phyloP scores from a whole-genome alignment of 2,797 vertebrate genomes.

The Lutra lutra region DNA sequence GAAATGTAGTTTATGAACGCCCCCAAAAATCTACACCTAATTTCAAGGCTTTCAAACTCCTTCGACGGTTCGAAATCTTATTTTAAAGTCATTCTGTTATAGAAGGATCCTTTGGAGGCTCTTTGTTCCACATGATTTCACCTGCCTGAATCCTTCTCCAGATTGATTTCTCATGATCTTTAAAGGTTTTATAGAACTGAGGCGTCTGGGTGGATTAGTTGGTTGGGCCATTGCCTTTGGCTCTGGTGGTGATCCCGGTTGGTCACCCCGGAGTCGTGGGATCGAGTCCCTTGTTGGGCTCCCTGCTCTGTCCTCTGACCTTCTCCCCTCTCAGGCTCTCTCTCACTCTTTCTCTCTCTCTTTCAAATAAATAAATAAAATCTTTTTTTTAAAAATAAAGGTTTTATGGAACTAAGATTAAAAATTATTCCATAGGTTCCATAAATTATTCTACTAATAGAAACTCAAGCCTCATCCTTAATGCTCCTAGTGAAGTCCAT shows the following conservation, averaged over 20 bases:
- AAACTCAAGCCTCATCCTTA: not conserved
- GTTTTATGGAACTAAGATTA: slow-evolving; percentile 35
- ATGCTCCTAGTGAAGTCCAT: slow-evolving; percentile 27
- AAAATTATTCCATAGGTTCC: not conserved
- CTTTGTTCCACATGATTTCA: not conserved
- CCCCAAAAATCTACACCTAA: rapidly evolving
- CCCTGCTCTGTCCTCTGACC: too few relatives aligned
- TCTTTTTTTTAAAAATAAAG: not conserved
- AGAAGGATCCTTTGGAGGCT: not conserved
- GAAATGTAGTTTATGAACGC: slow-evolving; percentile 71
- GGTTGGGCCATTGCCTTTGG: too few relatives aligned
- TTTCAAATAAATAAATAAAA: too few relatives aligned
- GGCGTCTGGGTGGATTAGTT: too few relatives aligned
- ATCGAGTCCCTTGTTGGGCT: too few relatives aligned
- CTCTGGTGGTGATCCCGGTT: too few relatives aligned
- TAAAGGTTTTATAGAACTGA: slow-evolving; percentile 18
- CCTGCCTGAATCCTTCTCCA: not conserved
- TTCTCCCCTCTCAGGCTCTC: too few relatives aligned
- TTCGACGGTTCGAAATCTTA: not conserved
- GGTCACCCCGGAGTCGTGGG: too few relatives aligned
- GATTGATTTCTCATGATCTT: not conserved
- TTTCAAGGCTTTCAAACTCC: not conserved
- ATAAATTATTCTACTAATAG: slow-evolving; percentile 15
- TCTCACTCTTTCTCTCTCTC: too few relatives aligned
- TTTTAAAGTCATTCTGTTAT: not conserved